These are phyloP conservation scores for Vanacampus margaritifer DNA, from an alignment of 2,113 vertebrate species.

Conservation along the genomic window DNA sequence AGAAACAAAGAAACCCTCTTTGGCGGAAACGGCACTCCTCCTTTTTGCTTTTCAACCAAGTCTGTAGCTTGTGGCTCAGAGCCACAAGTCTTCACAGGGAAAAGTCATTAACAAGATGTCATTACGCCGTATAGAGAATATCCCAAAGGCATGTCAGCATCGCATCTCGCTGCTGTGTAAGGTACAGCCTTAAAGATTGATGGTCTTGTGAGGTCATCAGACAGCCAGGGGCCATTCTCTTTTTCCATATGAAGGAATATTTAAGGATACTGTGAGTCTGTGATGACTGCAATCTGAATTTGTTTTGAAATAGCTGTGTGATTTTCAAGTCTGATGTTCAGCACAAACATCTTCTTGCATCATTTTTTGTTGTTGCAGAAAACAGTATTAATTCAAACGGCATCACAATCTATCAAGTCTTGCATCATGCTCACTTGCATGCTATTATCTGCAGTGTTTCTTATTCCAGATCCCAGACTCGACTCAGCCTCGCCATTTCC, in stretches of 20 bases:
- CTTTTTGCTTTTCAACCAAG: slow-evolving; percentile 38
- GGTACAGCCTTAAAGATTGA: neutral
- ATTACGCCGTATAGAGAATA: slow-evolving; percentile 27
- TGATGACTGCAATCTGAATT: slow-evolving; percentile 18
- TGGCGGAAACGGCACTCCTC: slow-evolving; percentile 27
- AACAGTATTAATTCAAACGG: slow-evolving; percentile 5
- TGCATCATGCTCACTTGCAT: slow-evolving; percentile 12
- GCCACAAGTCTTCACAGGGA: slow-evolving; percentile 14
- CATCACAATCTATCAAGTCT: slow-evolving; percentile 3
- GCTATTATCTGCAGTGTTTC: slow-evolving; percentile 28
- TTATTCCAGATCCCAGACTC: slow-evolving; percentile 62
- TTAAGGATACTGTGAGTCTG: slow-evolving; percentile 24
- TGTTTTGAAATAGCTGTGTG: slow-evolving; percentile 16
- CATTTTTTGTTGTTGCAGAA: slow-evolving; percentile 3
- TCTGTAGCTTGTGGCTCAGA: slow-evolving; percentile 17
- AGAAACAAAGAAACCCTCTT: slow-evolving; percentile 10
- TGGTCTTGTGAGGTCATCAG: neutral
- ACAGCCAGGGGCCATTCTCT: neutral
- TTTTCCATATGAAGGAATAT: neutral
- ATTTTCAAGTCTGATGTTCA: slow-evolving; percentile 14
- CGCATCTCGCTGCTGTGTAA: slow-evolving; percentile 9
- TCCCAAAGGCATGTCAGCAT: slow-evolving; percentile 8
- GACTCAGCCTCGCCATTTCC: slow-evolving; percentile 34
- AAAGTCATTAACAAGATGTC: slow-evolving; percentile 40
- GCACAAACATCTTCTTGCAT: neutral